Conservation (phyloP, 2,113 vertebrate species). For the Sminthopsis crassicaudata region DNA sequence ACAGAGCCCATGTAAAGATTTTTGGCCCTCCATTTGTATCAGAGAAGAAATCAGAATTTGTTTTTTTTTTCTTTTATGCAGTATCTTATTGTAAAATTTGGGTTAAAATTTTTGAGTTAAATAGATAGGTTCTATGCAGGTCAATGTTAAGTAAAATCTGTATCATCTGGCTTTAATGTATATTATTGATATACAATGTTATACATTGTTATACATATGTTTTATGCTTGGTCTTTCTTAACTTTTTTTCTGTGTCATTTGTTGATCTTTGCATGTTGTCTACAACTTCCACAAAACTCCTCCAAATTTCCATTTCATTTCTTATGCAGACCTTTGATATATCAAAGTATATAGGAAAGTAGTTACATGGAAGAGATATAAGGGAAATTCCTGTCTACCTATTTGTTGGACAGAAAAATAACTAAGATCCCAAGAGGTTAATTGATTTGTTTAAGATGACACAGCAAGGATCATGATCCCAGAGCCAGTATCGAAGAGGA, state of each 20-base stretch:
- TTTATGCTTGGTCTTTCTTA: neutral
- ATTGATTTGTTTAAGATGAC: neutral
- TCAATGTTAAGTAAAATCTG: neutral
- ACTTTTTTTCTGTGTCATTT: neutral
- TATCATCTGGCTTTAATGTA: neutral
- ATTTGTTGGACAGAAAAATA: neutral
- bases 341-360: neutral
- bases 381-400: neutral
- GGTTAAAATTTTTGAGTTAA: neutral
- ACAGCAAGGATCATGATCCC: neutral
- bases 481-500: neutral
- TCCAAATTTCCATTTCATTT: neutral
- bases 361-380: neutral
- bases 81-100: neutral
- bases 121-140: neutral
- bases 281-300: neutral
- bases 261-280: neutral
- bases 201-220: neutral
- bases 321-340: neutral
- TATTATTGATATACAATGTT: neutral
- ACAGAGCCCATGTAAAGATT: neutral
- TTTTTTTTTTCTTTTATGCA: neutral
- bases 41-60: neutral
- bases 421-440: neutral
- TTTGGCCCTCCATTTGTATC: neutral